A percentile compares a stretch with the other conserved stretches of the same genome.
These are phyloP conservation scores for Platyscapa corneri DNA, from an alignment of 1,140 invertebrate species.

Conservation along the genomic window DNA sequence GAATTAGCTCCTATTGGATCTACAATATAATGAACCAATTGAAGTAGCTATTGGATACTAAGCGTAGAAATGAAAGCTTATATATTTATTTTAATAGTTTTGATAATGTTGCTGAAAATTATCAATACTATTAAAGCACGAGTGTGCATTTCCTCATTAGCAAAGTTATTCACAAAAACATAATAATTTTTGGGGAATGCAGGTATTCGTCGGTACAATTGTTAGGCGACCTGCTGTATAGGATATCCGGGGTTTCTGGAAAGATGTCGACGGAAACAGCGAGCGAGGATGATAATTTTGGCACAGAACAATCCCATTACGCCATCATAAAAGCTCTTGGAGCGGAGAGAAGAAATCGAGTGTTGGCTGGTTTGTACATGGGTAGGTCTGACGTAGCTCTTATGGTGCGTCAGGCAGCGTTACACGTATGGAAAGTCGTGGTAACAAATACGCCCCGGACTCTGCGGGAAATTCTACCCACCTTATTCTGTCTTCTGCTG, in stretches of 20 bases:
- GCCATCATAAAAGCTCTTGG: conserved; percentile 93
- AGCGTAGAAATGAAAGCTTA: too few species aligned
- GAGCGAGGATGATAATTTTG: conserved; percentile 99
- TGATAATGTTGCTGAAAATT: too few species aligned
- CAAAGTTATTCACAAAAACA: not conserved
- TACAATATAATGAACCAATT: too few species aligned
- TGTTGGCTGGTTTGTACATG: conserved; percentile 97
- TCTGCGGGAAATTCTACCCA: conserved; percentile 96
- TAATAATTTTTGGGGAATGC: not conserved
- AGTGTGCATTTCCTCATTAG: too few species aligned
- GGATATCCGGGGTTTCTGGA: conserved; percentile 97
- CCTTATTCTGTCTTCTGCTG: conserved; percentile 92
- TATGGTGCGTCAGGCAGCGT: conserved; percentile 96
- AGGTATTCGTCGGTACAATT: conserved; percentile 96
- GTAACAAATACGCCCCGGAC: conserved; percentile 97
- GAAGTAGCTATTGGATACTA: too few species aligned
- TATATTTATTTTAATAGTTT: too few species aligned
- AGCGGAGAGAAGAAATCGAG: conserved; percentile 90
- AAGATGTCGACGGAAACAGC: conserved; percentile 99
- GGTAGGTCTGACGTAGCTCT: conserved; percentile 96
- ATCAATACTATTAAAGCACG: too few species aligned
- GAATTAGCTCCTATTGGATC: too few species aligned
- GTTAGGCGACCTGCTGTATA: conserved; percentile 96
- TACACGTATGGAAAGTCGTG: conserved; percentile 98
- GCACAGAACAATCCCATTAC: conserved; percentile 95